These are phyloP conservation scores for Danio albolineatus DNA, from an alignment of 2,797 vertebrate genomes.

Conservation along the genomic window DNA sequence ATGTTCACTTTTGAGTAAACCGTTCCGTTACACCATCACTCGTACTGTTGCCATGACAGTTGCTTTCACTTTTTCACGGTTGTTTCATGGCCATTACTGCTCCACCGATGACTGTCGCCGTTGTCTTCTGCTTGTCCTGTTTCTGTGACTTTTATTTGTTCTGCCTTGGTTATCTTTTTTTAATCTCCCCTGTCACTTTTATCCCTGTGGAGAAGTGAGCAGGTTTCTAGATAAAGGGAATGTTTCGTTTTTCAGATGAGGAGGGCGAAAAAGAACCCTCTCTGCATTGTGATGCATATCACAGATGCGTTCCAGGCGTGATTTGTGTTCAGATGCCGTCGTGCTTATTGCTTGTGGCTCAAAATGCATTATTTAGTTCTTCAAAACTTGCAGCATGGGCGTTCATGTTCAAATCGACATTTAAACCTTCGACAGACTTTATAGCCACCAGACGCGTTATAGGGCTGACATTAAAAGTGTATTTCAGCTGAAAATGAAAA, in stretches of 20 bases:
- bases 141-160: conserved; percentile 57
- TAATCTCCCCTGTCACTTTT: conserved; percentile 51
- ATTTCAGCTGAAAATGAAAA: background rate
- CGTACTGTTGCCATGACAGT: conserved; percentile 8
- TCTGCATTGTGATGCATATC: conserved; percentile 57
- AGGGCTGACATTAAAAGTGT: background rate
- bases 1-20: conserved; percentile 22
- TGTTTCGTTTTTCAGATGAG: conserved; percentile 53
- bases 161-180: conserved; percentile 48
- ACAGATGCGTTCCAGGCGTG: conserved; percentile 44
- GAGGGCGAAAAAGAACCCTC: conserved; percentile 43
- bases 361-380: conserved; percentile 56
- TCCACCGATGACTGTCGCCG: background rate
- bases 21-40: conserved; percentile 1
- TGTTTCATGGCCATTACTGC: conserved; percentile 23
- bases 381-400: conserved; percentile 7
- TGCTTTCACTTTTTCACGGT: conserved; percentile 12
- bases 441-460: background rate
- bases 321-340: conserved; percentile 50
- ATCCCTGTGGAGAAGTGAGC: conserved; percentile 49
- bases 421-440: background rate
- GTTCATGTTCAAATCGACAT: conserved; percentile 2
- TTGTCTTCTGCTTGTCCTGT: conserved; percentile 26
- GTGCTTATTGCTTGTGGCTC: conserved; percentile 35
- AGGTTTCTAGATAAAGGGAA: conserved; percentile 57